Evolutionary conservation across 2,888 invertebrate genomes (phyloP).

Genomic region (Meghimatium bilineatum): DNA sequence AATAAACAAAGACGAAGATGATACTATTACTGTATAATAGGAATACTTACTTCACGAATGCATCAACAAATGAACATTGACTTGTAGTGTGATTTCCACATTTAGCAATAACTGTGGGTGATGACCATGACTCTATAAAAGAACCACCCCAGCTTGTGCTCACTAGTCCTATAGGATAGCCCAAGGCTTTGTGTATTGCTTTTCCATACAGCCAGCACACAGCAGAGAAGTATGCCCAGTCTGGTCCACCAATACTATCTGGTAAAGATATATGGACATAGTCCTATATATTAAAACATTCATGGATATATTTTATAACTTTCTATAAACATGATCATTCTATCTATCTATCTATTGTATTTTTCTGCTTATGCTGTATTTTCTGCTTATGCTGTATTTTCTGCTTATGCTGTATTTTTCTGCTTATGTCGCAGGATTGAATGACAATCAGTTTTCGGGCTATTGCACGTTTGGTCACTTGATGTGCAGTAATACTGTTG

Average conservation of each 20-base stretch:
- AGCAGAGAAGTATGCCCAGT: conserved; percentile 62
- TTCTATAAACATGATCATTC: too few relatives aligned
- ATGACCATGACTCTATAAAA: conserved; percentile 71
- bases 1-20: too few relatives aligned
- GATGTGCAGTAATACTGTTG: too few relatives aligned
- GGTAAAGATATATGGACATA: not conserved
- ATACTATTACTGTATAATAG: conserved; percentile 2
- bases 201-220: conserved; percentile 74
- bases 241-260: conserved; percentile 36
- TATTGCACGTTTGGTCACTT: too few relatives aligned
- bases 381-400: too few relatives aligned
- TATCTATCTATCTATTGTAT: too few relatives aligned
- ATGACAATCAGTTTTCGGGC: too few relatives aligned
- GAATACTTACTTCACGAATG: too few relatives aligned
- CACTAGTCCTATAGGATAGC: conserved; percentile 69
- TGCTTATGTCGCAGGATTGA: too few relatives aligned
- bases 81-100: conserved; percentile 29
- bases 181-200: conserved; percentile 65
- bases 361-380: too few relatives aligned
- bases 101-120: conserved; percentile 58
- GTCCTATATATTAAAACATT: not conserved
- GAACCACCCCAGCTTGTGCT: conserved; percentile 67
- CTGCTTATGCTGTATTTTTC: too few relatives aligned
- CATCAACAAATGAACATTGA: not conserved
- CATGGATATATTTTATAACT: too few relatives aligned